Base-by-base conservation (phyloP, 2,888 invertebrate genomes). In the Orthonevra nobilis region DNA sequence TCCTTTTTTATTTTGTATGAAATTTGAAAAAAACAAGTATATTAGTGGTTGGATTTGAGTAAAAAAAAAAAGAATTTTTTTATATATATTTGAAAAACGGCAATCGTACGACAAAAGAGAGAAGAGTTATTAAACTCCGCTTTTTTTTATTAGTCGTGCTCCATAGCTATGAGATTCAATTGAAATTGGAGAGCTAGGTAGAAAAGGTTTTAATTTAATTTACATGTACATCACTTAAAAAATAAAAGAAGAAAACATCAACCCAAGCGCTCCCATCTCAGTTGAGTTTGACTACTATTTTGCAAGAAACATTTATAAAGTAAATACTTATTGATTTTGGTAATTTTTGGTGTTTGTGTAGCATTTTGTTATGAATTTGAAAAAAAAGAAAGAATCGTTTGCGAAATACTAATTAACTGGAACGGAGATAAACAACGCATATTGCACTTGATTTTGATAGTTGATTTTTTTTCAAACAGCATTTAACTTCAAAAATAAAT, bases 311-410 rank as follows among this genome's bases (percentile, higher is more conserved):
- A 73, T 73, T 72, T 79, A 66, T 48, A 81, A 73, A 74, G 81
- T 81, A 81, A 61, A 68, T 81, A 73, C 73, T 73, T 73, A 69
- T 73, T 75, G 63, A 79, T 82, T 81, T 77, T 79, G 79, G 82
- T 83, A 81, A 82, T 82, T 81, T 83, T 84, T 85, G 85, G 85
- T 85, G 85, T 85, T 85, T 85, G 85, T 85, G 84, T 85, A 85
- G 85, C 84, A 84, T 85, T 84, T 85, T 83, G 83, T 83, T 84
- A 83, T 83, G 81, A 83, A 83, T 83, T 82, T 63, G 74, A 81
- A 73, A 70, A 68, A 56, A 64, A 74, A 32, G 60, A 48, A 52
- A 72, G 36, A 63, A 61, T 56, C 56, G 56, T 69, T 50, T 61
- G 73, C 56, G 26, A 69, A 79, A 61, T 68, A 32, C 20, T 23